phyloP scores from a whole-genome alignment of 1,140 invertebrate species.

The Drosophila sechellia region DNA sequence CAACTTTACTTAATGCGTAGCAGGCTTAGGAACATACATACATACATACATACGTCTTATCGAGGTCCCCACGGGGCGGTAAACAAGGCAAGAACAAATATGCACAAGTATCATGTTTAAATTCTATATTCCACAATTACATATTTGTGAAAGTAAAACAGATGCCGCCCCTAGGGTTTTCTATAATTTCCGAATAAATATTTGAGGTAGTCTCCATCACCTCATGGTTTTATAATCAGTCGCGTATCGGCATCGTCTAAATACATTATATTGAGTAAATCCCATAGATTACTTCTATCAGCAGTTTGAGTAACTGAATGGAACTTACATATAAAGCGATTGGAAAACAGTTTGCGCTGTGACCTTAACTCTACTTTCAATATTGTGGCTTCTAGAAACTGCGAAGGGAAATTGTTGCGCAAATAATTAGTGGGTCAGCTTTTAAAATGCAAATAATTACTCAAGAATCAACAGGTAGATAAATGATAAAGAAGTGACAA shows the following conservation, averaged over 20 bases:
- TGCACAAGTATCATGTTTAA: slow-evolving; percentile 10
- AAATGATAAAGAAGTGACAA: slow-evolving; percentile 1
- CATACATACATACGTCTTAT: slow-evolving; percentile 28
- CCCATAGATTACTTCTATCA: slow-evolving; percentile 32
- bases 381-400: not conserved
- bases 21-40: slow-evolving; percentile 27
- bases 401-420: not conserved
- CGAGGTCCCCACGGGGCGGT: slow-evolving; percentile 5
- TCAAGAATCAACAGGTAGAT: slow-evolving; percentile 16
- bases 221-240: slow-evolving; percentile 27
- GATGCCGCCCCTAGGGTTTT: slow-evolving; percentile 4
- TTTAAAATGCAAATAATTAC: slow-evolving; percentile 21
- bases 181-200: slow-evolving; percentile 5
- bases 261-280: slow-evolving; percentile 26
- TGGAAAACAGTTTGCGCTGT: slow-evolving; percentile 5
- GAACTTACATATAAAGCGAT: slow-evolving; percentile 25
- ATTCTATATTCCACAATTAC: slow-evolving; percentile 8
- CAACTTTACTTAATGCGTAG: slow-evolving; percentile 52
- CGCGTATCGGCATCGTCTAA: not conserved
- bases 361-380: slow-evolving; percentile 5
- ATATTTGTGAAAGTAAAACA: slow-evolving; percentile 44
- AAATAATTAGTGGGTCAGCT: slow-evolving; percentile 20
- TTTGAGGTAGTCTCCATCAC: slow-evolving; percentile 29
- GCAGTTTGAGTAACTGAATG: slow-evolving; percentile 9
- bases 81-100: slow-evolving; percentile 27